phyloP scores from a whole-genome alignment of 2,113 vertebrate species.

The Sakesphorus luctuosus region DNA sequence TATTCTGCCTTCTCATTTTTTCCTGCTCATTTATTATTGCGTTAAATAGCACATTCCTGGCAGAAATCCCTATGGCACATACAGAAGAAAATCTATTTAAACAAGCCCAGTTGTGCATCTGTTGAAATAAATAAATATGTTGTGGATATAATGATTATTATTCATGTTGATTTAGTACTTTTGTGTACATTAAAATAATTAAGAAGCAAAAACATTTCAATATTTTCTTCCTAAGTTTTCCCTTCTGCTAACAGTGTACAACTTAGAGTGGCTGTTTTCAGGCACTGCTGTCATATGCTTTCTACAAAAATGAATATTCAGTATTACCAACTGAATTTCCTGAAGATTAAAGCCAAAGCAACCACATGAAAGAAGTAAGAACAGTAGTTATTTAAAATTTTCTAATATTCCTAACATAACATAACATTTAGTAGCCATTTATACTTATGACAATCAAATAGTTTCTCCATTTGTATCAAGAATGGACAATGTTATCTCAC shows the following conservation, averaged over 20 bases:
- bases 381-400: background rate
- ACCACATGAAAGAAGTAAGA: background rate
- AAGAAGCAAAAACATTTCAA: background rate
- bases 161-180: background rate
- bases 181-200: background rate
- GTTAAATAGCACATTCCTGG: background rate
- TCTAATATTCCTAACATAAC: background rate
- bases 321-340: background rate
- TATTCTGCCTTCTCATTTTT: background rate
- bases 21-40: background rate
- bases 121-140: background rate
- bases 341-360: background rate
- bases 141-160: background rate
- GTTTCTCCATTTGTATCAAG: background rate
- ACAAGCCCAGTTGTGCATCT: background rate
- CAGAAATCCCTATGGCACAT: background rate
- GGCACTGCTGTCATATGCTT: background rate
- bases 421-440: background rate
- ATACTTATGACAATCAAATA: background rate
- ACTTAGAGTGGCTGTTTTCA: background rate
- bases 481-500: background rate
- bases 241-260: background rate
- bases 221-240: background rate
- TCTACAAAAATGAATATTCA: background rate
- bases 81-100: background rate